Base-by-base conservation (phyloP, 1,140 invertebrate species). In the Sinonovacula constricta region DNA sequence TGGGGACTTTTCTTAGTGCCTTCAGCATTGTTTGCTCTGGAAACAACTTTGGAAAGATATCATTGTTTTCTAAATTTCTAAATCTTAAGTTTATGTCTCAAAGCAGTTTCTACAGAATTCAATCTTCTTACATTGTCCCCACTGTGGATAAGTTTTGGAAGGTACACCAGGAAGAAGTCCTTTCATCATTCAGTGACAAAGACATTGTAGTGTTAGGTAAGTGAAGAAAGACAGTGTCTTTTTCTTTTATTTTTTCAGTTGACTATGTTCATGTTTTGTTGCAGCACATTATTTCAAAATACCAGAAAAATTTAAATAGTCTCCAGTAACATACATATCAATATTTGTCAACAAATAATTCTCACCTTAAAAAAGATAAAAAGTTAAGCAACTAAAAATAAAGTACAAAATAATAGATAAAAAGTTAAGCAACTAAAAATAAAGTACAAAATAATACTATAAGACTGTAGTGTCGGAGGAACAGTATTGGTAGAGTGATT, bases 21-120 rank as follows among this genome's bases (percentile, higher is more conserved):
- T 28, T 53, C 15, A 39, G 62, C n/a, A 68, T 70, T 22, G 4
- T 82, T 0, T n/a, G 62, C 18, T 72, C 71, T 34, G 78, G 71
- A 30, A 80, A 76, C 54, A 82, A 82, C 53, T 82, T 54, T 68
- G n/a, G 36, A 22, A 82, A 82, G 30, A 30, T 79, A 36, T 18
- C 14, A 33, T 45, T 79, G 15, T 72, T 70, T 34, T 34, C 67
- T 22, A 51, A 76, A 3, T 53, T 70, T 39, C 22, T 82, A 34
- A 60, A 74, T 15, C 15, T 79, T 3, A 65, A 39, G 14, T 56
- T 79, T 33, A 26, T 66, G 0, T 79, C 56, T 15, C n/a, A n/a
- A 12, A 24, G 57, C 24, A 57, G 33, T 2, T 75, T 70, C 31
- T 30, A 56, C 65, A 45, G 59, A 10, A 79, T 82, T 18, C 81